A percentile compares a stretch with the other conserved stretches of the same genome.
Conservation (phyloP, 2,113 vertebrate species). For the Galemys pyrenaicus region DNA sequence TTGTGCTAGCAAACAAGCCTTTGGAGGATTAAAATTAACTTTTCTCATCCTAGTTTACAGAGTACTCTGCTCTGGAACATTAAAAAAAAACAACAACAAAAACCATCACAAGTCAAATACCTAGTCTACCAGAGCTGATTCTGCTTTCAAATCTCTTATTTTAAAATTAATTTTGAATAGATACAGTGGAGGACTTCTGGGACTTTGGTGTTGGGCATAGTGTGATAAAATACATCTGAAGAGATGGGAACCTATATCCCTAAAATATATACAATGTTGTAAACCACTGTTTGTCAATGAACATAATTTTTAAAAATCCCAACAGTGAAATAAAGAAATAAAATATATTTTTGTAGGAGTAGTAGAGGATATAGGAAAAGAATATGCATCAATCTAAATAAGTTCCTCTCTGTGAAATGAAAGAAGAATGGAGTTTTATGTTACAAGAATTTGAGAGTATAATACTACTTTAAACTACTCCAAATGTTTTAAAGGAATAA, state of each 20-base stretch:
- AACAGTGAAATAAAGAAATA: too few species aligned
- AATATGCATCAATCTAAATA: background rate
- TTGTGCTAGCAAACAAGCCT: conserved; percentile 73
- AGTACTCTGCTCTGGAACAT: conserved; percentile 69
- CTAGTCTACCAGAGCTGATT: background rate
- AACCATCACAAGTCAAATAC: conserved; percentile 48
- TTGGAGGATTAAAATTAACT: conserved; percentile 74
- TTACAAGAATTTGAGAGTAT: background rate
- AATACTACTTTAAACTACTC: background rate
- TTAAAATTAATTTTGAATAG: background rate
- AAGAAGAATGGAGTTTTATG: conserved; percentile 3
- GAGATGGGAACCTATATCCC: too few species aligned
- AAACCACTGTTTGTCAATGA: too few species aligned
- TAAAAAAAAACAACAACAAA: background rate
- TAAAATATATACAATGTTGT: too few species aligned
- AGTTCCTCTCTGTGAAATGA: background rate
- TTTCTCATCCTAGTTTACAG: conserved; percentile 74
- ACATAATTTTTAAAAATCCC: too few species aligned
- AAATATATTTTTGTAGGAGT: background rate
- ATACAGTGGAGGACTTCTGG: too few species aligned
- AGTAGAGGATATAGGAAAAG: conserved; percentile 13
- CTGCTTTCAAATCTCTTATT: conserved; percentile 39
- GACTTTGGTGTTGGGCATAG: too few species aligned
- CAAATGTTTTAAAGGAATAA: background rate
- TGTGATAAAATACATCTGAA: too few species aligned